phyloP scores from a whole-genome alignment of 2,888 invertebrate genomes.

The Scotopteryx bipunctaria region DNA sequence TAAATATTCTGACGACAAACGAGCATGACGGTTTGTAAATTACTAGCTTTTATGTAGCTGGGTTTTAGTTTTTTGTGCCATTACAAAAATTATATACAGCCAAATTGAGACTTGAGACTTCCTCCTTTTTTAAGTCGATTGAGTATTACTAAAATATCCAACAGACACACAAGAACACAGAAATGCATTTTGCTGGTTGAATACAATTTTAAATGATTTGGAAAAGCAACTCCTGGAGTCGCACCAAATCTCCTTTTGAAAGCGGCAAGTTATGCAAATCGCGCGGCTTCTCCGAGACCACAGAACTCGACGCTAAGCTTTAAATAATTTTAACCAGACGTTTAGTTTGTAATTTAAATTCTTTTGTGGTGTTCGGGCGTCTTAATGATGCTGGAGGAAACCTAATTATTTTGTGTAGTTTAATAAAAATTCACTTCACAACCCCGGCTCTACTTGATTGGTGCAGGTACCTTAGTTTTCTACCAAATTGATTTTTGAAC shows the following conservation, averaged over 20 bases:
- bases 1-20: too few relatives aligned
- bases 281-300: constrained; percentile 17
- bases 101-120: too few relatives aligned
- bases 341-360: constrained; percentile 10
- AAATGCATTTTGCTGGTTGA: not conserved
- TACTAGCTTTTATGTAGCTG: too few relatives aligned
- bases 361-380: not conserved
- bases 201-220: not conserved
- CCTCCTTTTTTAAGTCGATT: too few relatives aligned
- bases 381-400: not conserved
- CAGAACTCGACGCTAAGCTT: constrained; percentile 10
- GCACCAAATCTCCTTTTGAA: constrained; percentile 18
- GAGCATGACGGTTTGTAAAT: too few relatives aligned
- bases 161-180: not conserved
- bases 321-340: constrained; percentile 10
- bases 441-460: too few relatives aligned
- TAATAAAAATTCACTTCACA: too few relatives aligned
- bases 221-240: constrained; percentile 5
- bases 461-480: too few relatives aligned
- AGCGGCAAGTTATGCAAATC: constrained; percentile 22
- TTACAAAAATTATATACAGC: too few relatives aligned
- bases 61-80: too few relatives aligned
- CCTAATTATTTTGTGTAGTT: not conserved
- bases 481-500: too few relatives aligned
- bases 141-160: too few relatives aligned